phyloP scores from a whole-genome alignment of 2,113 vertebrate species.

The Hiodon alosoides region DNA sequence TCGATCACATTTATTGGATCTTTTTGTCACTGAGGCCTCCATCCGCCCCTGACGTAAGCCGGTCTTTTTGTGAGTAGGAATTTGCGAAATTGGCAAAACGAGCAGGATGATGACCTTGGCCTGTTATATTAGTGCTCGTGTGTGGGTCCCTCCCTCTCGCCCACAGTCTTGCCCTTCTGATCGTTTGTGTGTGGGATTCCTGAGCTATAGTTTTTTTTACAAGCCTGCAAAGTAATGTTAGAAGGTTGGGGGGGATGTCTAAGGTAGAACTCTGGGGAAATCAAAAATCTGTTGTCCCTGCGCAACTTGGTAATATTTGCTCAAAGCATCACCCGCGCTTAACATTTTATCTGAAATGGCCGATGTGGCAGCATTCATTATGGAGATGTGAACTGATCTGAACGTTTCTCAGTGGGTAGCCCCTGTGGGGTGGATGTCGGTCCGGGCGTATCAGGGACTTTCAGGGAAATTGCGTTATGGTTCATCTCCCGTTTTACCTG shows the following conservation, averaged over 20 bases:
- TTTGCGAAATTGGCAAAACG: neutral
- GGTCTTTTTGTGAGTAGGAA: neutral
- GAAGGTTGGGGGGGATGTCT: neutral
- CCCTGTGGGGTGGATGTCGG: neutral
- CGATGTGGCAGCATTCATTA: conserved; percentile 3
- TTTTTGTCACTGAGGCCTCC: neutral
- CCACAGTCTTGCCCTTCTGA: neutral
- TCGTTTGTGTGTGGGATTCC: neutral
- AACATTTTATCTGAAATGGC: neutral
- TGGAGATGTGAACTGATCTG: neutral
- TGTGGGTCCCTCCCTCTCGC: neutral
- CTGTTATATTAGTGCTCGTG: neutral
- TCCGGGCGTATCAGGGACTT: neutral
- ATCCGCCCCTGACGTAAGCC: neutral
- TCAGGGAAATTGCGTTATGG: conserved; percentile 1
- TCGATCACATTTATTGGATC: too few relatives aligned
- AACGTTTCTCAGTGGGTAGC: neutral
- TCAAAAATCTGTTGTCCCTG: neutral
- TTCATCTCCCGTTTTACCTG: neutral
- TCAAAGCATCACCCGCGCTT: neutral
- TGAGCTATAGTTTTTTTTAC: neutral
- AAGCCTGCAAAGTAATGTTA: neutral
- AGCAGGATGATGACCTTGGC: too few relatives aligned
- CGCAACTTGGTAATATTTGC: neutral
- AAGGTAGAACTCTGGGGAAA: conserved; percentile 4